Conservation (phyloP, 2,113 vertebrate species). For the Urocitellus parryii region DNA sequence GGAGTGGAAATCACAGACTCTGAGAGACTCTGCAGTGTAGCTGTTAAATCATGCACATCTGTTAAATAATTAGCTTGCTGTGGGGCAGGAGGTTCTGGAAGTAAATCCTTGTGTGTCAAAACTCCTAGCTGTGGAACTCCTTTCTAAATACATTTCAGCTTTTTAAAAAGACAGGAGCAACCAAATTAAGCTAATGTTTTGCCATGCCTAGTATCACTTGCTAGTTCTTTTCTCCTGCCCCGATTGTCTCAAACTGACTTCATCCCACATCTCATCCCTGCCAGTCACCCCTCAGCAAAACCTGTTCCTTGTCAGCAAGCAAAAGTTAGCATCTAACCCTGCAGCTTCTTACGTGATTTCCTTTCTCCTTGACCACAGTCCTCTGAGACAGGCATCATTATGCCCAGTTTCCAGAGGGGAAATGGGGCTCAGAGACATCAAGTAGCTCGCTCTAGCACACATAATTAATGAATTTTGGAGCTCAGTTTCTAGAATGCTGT, state of each 20-base stretch:
- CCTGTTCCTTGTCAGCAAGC: neutral
- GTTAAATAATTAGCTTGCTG: slow-evolving; percentile 53
- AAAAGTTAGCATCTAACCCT: neutral
- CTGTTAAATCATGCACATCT: slow-evolving; percentile 38
- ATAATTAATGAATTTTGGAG: neutral
- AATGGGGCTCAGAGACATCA: neutral
- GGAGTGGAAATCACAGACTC: slow-evolving; percentile 38
- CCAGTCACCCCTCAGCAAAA: neutral
- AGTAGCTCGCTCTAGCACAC: neutral
- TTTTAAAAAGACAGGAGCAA: neutral
- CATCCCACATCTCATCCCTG: neutral
- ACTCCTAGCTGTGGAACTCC: neutral
- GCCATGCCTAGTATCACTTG: neutral
- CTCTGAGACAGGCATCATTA: neutral
- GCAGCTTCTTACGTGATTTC: neutral
- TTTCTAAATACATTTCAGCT: neutral
- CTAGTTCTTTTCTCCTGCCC: neutral
- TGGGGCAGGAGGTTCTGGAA: neutral
- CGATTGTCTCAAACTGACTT: neutral
- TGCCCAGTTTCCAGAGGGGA: neutral
- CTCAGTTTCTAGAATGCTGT: neutral
- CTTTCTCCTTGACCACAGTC: neutral
- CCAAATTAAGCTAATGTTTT: neutral
- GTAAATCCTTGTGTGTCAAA: slow-evolving; percentile 1
- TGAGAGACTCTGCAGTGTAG: neutral